A percentile compares a stretch with the other conserved stretches of the same genome.
Evolutionary conservation across 2,113 vertebrate species (phyloP).

Genomic region (Macroglossus sobrinus): DNA sequence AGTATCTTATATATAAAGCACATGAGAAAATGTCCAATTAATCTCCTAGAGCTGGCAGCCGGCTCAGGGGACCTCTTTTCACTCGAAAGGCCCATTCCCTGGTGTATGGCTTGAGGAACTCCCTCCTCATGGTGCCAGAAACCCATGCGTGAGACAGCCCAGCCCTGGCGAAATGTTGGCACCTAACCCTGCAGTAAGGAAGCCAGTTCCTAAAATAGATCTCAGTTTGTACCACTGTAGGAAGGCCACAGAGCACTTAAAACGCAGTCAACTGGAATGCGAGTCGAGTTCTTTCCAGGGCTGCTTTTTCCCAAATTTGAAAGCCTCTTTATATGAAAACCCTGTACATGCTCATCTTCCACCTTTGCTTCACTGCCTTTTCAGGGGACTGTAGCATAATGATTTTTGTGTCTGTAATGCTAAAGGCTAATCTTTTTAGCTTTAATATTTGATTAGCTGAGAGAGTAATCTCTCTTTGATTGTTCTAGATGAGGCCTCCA

Average conservation of each 20-base stretch:
- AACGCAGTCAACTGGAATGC: not conserved
- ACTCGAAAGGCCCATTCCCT: constrained; percentile 33
- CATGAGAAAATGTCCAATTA: not conserved
- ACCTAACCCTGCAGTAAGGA: constrained; percentile 14
- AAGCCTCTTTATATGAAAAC: not conserved
- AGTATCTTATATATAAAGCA: constrained; percentile 3
- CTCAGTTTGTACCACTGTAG: not conserved
- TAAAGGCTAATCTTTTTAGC: not conserved
- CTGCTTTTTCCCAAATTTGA: constrained; percentile 29
- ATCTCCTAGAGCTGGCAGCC: constrained; percentile 25
- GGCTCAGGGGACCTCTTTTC: not conserved
- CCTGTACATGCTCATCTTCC: not conserved
- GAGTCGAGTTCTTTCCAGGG: constrained; percentile 56
- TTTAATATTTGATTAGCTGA: not conserved
- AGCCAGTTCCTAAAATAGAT: constrained; percentile 64
- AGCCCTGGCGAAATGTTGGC: constrained; percentile 54
- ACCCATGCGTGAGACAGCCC: not conserved
- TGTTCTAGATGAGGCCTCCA: not conserved
- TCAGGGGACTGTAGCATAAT: not conserved
- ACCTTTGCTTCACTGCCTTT: not conserved
- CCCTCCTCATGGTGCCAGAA: constrained; percentile 28
- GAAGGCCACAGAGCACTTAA: constrained; percentile 22
- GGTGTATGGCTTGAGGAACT: not conserved
- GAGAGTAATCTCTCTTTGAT: not conserved
- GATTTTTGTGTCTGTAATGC: not conserved